A percentile compares a stretch with the other conserved stretches of the same genome.
Conservation (phyloP, 1,140 invertebrate genomes). For the Bradysia coprophila region DNA sequence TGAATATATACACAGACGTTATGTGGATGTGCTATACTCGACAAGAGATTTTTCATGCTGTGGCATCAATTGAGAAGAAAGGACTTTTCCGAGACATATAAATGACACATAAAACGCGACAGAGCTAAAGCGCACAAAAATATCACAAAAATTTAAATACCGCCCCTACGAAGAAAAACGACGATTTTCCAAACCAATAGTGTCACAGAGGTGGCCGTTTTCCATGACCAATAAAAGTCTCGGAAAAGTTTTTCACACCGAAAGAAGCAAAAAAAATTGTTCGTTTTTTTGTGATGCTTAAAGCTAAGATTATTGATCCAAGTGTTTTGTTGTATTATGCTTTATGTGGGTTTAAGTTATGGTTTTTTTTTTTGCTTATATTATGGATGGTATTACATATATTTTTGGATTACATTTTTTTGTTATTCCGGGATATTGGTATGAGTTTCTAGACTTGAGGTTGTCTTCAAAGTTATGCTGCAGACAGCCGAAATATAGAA, state of each 20-base stretch:
- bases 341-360: too few species aligned
- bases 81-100: not conserved
- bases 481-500: too few species aligned
- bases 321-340: not conserved
- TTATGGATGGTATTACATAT: not conserved
- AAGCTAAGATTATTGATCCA: not conserved
- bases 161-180: not conserved
- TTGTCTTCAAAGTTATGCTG: too few species aligned
- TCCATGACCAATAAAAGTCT: conserved; percentile 1
- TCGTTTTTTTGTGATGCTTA: not conserved
- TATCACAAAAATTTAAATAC: not conserved
- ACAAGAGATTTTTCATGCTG: too few species aligned
- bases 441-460: too few species aligned
- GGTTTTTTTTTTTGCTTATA: not conserved
- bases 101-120: not conserved
- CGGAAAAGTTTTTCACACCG: not conserved
- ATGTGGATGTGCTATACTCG: too few species aligned
- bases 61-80: not conserved
- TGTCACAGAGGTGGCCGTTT: conserved; percentile 2
- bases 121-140: not conserved
- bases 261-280: not conserved
- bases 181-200: conserved; percentile 1
- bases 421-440: not conserved
- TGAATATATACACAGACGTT: too few species aligned
- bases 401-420: not conserved